Evolutionary conservation across 2,797 vertebrate species (phyloP), one percentile per base, ranked within the genome.

Genomic region (Gallinago solitaria): DNA sequence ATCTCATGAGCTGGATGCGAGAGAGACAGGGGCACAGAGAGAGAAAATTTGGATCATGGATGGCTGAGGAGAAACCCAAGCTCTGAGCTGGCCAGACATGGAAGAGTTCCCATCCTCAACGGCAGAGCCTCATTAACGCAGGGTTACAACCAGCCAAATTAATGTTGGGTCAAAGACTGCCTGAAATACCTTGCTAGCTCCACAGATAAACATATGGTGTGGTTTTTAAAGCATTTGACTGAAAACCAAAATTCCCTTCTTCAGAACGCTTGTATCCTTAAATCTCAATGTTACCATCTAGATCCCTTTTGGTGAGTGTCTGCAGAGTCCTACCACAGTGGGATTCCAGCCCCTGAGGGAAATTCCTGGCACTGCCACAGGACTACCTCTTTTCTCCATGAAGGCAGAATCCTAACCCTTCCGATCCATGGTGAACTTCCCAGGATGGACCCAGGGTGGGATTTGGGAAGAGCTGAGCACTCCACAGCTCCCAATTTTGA

Each of bases 31-130:
- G 1, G 0, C 25, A 17, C 33, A 41, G 39, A 50, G 37, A 35
- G 12, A 20, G 13, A 21, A n/a, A 20, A 30, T 30, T 70, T 25
- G 47, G 30, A 23, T 68, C 69, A 30, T 0, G 0, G 2, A 1
- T 11, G 15, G 23, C 35, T 73, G 16, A 88, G 65, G 41, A 74
- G 80, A 37, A 88, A 37, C n/a, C 10, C 56, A 51, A 19, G 20
- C 32, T 53, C 39, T 16, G 50, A 77, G 18, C 53, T 45, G 28
- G 63, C 51, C 63, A 65, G 10, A 5, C 12, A 32, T 12, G 11
- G 54, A 61, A 56, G 19, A 7, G 25, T 65, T 65, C 60, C 50
- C 51, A 24, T 19, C 60, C 76, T 69, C 64, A 39, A 0, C 30
- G 24, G 12, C 50, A 64, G 1, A 59, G 14, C 17, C 35, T 54